Evolutionary conservation across 2,888 invertebrate genomes (phyloP).

Genomic region (Drosophila nr. medialis): DNA sequence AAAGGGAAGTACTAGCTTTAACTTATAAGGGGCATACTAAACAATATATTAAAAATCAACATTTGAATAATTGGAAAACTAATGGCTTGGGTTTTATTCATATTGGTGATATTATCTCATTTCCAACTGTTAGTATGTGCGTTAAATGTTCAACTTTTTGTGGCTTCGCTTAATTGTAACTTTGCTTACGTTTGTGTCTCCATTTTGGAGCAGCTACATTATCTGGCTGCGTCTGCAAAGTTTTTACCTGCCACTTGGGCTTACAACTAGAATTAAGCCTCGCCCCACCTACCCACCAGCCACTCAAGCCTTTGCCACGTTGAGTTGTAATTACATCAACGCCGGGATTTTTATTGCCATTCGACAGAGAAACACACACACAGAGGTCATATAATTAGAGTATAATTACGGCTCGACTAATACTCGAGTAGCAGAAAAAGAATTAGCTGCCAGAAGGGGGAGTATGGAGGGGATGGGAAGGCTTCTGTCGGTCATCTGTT

Average conservation of each 20-base stretch:
- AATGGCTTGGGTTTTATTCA: neutral
- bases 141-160: constrained; percentile 8
- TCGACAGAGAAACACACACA: constrained; percentile 27
- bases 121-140: neutral
- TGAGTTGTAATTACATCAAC: constrained; percentile 67
- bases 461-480: neutral
- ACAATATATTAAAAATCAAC: neutral
- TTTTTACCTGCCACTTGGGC: constrained; percentile 40
- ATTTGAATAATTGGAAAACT: neutral
- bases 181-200: neutral
- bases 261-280: constrained; percentile 47
- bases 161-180: constrained; percentile 17
- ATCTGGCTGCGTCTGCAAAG: constrained; percentile 45
- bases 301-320: constrained; percentile 47
- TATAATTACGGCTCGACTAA: constrained; percentile 77
- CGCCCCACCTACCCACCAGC: constrained; percentile 11
- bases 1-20: neutral
- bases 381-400: constrained; percentile 71
- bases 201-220: constrained; percentile 28
- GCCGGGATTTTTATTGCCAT: constrained; percentile 69
- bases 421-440: constrained; percentile 68
- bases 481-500: constrained; percentile 75
- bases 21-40: neutral
- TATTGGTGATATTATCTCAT: neutral
- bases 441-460: constrained; percentile 60